A percentile compares a stretch with the other conserved stretches of the same genome.
phyloP scores from a whole-genome alignment of 2,888 invertebrate species.

The Andrena trimmerana region DNA sequence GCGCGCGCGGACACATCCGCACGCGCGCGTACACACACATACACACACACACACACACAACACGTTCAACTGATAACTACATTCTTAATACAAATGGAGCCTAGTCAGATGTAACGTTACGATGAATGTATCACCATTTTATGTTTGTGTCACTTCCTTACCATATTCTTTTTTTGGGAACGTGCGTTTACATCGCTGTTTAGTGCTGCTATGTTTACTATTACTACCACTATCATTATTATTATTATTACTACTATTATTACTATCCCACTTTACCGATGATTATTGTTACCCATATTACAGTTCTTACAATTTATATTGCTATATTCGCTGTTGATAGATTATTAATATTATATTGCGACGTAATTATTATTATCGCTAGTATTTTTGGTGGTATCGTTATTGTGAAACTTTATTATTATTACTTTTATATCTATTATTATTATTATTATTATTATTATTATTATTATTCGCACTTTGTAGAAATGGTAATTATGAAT shows the following conservation, averaged over 20 bases:
- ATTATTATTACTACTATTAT: slow-evolving; percentile 56
- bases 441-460: slow-evolving; percentile 59
- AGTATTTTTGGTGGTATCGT: slow-evolving; percentile 56
- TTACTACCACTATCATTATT: slow-evolving; percentile 34
- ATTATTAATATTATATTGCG: slow-evolving; percentile 59
- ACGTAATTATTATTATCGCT: slow-evolving; percentile 56
- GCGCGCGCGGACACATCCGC: too few species aligned
- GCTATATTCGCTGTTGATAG: slow-evolving; percentile 49
- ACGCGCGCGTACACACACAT: too few species aligned
- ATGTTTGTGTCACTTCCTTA: slow-evolving; percentile 73
- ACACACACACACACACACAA: slow-evolving; percentile 6
- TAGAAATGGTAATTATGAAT: slow-evolving; percentile 55
- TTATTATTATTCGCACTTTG: slow-evolving; percentile 56
- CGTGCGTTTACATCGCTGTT: slow-evolving; percentile 60
- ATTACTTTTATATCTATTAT: slow-evolving; percentile 61
- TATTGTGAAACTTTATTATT: slow-evolving; percentile 62
- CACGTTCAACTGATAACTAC: slow-evolving; percentile 69
- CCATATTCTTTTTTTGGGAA: slow-evolving; percentile 65
- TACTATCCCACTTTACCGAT: slow-evolving; percentile 53
- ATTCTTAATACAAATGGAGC: slow-evolving; percentile 73
- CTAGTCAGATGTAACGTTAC: slow-evolving; percentile 80
- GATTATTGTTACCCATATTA: slow-evolving; percentile 64
- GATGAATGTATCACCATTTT: slow-evolving; percentile 67
- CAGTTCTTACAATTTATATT: slow-evolving; percentile 57
- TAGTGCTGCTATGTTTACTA: slow-evolving; percentile 62